Evolutionary conservation across 2,797 vertebrate species (phyloP), one percentile per base, ranked within the genome.

Genomic region (Microctenopoma lineatum): DNA sequence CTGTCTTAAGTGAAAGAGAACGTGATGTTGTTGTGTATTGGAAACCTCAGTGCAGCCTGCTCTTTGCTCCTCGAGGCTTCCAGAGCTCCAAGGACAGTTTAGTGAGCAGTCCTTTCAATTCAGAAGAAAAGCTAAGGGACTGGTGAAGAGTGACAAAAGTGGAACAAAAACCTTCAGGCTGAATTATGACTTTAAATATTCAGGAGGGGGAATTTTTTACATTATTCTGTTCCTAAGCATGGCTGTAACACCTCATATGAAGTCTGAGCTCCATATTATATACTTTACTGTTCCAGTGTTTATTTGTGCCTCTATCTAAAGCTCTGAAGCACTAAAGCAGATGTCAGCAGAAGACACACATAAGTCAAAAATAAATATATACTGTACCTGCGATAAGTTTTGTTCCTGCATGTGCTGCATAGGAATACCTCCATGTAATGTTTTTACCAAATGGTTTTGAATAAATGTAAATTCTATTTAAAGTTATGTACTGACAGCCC

Each of bases 331-430:
- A 42, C 4, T 4, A 16, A 18, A 53, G 26, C 32, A 70, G 60
- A 73, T 42, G 39, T 51, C 53, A 42, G 48, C 16, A 36, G 46
- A 48, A 32, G 34, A 13, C 55, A 29, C 58, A 21, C 39, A 56
- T 47, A 62, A 34, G 16, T 12, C 10, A 32, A 42, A 26, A 68
- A 73, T 79, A 41, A 78, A 58, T 65, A 60, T 57, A 57, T 39
- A 36, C 34, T 36, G 34, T 36, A 36, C 1, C 7, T 7, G 8
- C 34, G 8, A 36, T 36, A 36, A 7, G 9, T 36, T 7, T 7
- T 36, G 34, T 7, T 36, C 7, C 34, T 36, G 34, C 34, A 41
- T 68, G 51, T 8, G 13, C 48, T 36, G 56, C 34, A 64, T 12
- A 14, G 61, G n/a, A 65, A 66, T 46, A 29, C 60, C 52, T 64